A percentile compares a stretch with the other conserved stretches of the same genome.
Evolutionary conservation across 2,797 vertebrate species (phyloP).

Genomic region (Buceros bicornis): DNA sequence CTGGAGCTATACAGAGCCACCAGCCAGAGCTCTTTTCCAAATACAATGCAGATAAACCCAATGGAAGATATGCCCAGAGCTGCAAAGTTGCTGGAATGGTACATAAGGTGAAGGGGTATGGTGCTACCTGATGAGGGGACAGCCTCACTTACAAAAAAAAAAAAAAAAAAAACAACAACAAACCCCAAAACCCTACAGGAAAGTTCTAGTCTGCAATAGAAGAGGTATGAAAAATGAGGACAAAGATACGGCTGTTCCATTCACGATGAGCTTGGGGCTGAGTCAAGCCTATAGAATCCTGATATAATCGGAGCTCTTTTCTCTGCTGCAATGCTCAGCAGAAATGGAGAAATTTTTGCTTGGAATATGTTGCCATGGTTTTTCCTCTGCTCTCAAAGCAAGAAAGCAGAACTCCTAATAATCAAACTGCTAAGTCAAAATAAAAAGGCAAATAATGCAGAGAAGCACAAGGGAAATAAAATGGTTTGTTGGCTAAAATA

Average conservation of each 20-base stretch:
- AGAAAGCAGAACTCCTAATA: not conserved
- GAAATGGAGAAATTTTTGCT: not conserved
- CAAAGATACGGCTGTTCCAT: not conserved
- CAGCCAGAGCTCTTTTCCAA: not conserved
- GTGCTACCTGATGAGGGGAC: not conserved
- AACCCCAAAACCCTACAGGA: not conserved
- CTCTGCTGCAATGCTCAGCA: not conserved
- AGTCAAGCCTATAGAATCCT: not conserved
- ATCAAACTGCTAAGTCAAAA: not conserved
- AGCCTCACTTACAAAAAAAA: not conserved
- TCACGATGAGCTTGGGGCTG: not conserved
- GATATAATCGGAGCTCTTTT: not conserved
- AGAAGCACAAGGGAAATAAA: conserved; percentile 1
- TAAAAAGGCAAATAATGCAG: not conserved
- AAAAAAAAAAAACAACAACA: not conserved
- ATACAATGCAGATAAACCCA: not conserved
- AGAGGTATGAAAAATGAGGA: not conserved
- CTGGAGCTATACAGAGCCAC: not conserved
- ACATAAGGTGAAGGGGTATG: not conserved
- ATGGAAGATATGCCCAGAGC: not conserved
- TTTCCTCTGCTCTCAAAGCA: not conserved
- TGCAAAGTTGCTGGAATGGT: not conserved
- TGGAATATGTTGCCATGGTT: not conserved
- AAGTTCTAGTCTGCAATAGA: not conserved
- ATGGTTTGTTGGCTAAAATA: not conserved